phyloP scores from a whole-genome alignment of 2,888 invertebrate species.

The Drosophila recens region DNA sequence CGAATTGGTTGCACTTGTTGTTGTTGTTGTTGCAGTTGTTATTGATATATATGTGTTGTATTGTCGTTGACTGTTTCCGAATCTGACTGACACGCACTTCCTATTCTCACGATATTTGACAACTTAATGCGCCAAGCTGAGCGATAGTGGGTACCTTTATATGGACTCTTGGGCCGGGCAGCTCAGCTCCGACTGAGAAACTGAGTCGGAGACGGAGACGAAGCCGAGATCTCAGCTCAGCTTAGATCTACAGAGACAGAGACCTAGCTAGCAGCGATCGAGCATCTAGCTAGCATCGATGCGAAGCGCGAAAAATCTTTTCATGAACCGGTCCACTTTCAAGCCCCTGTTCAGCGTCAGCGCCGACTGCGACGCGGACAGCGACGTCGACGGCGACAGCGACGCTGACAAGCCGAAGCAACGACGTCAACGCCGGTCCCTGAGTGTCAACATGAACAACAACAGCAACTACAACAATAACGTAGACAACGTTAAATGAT shows the following conservation, averaged over 20 bases:
- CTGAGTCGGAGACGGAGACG: slow-evolving; percentile 29
- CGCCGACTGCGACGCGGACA: slow-evolving; percentile 13
- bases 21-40: slow-evolving; percentile 4
- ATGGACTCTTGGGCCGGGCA: slow-evolving; percentile 74
- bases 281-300: slow-evolving; percentile 45
- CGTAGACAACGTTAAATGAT: slow-evolving; percentile 27
- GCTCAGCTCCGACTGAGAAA: slow-evolving; percentile 47
- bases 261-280: slow-evolving; percentile 30
- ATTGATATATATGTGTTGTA: slow-evolving; percentile 28
- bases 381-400: slow-evolving; percentile 3
- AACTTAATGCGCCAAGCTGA: slow-evolving; percentile 75
- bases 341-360: slow-evolving; percentile 55
- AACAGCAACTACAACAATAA: too few relatives aligned
- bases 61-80: slow-evolving; percentile 56
- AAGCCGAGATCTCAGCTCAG: slow-evolving; percentile 18
- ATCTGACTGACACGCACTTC: slow-evolving; percentile 76
- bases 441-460: slow-evolving; percentile 45
- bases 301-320: slow-evolving; percentile 67
- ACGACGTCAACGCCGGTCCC: slow-evolving; percentile 41
- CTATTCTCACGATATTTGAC: slow-evolving; percentile 79
- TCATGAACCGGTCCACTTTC: slow-evolving; percentile 75
- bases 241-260: slow-evolving; percentile 14
- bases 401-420: not conserved
- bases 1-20: slow-evolving; percentile 12
- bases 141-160: slow-evolving; percentile 77